phyloP scores from a whole-genome alignment of 2,113 vertebrate genomes.

The Bagarius yarrelli region DNA sequence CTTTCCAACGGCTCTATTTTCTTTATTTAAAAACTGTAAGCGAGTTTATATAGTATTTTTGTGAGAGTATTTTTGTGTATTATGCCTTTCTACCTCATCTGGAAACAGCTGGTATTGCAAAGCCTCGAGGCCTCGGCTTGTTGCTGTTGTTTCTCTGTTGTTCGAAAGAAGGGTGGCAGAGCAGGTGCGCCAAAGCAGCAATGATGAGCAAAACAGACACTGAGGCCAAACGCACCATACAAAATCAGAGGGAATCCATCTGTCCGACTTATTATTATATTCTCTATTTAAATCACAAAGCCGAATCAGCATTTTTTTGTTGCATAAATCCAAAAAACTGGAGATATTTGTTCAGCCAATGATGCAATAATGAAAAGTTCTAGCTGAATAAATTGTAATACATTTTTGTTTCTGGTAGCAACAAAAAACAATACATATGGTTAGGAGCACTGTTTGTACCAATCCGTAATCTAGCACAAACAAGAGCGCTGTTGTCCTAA shows the following conservation, averaged over 20 bases:
- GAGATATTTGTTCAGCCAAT: not conserved
- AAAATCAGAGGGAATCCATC: slow-evolving; percentile 26
- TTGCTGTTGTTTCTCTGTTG: slow-evolving; percentile 41
- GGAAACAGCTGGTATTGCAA: slow-evolving; percentile 47
- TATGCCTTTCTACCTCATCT: slow-evolving; percentile 45
- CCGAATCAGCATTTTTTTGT: not conserved
- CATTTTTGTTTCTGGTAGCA: not conserved
- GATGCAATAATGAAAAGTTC: not conserved
- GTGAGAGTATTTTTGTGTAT: slow-evolving; percentile 21
- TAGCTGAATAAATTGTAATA: not conserved
- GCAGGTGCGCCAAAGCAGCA: slow-evolving; percentile 30
- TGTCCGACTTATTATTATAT: slow-evolving; percentile 19
- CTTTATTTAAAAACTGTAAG: not conserved
- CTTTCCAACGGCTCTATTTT: not conserved
- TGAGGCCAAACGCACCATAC: not conserved
- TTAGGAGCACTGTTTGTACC: not conserved
- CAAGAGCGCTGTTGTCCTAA: not conserved
- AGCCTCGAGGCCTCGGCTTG: slow-evolving; percentile 21
- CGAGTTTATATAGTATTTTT: no score
- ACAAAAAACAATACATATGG: not conserved
- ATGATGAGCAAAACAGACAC: slow-evolving; percentile 38
- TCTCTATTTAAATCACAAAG: not conserved
- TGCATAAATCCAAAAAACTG: slow-evolving; percentile 4
- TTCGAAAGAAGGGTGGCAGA: slow-evolving; percentile 33
- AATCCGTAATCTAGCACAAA: not conserved